Percentiles rank a stretch among this genome's conserved stretches.
phyloP scores from a whole-genome alignment of 2,888 invertebrate species.

The Lysandra coridon region DNA sequence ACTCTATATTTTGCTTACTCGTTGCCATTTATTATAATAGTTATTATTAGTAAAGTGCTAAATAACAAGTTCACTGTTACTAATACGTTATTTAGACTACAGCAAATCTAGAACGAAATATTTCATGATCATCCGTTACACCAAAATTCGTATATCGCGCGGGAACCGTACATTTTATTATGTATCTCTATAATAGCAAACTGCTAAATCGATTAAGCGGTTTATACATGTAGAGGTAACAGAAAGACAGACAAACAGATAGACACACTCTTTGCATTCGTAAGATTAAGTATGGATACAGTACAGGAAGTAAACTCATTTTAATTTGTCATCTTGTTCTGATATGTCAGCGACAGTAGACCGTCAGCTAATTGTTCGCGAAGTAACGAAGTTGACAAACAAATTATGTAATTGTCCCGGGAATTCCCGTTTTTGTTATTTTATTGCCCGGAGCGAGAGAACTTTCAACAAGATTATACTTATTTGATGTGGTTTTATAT shows the following conservation, averaged over 20 bases:
- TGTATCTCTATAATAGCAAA: too few relatives aligned
- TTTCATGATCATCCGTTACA: too few relatives aligned
- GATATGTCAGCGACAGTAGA: conserved; percentile 12
- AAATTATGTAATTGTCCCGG: conserved; percentile 16
- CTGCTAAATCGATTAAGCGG: too few relatives aligned
- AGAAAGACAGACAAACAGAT: too few relatives aligned
- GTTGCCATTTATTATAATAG: neutral
- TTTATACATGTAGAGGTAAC: too few relatives aligned
- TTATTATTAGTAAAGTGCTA: too few relatives aligned
- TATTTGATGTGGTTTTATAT: neutral
- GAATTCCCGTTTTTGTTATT: conserved; percentile 19
- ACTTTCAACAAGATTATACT: conserved; percentile 2
- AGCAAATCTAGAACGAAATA: too few relatives aligned
- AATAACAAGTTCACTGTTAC: too few relatives aligned
- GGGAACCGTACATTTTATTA: too few relatives aligned
- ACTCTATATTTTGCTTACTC: neutral
- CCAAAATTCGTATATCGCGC: too few relatives aligned
- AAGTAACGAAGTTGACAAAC: conserved; percentile 22
- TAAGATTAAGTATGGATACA: neutral
- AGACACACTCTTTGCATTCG: too few relatives aligned
- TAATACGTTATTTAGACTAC: too few relatives aligned
- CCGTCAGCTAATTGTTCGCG: conserved; percentile 14
- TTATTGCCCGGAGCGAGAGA: conserved; percentile 12
- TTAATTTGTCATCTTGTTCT: neutral
- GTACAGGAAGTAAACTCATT: neutral